These are phyloP conservation scores for Channa striata DNA, from an alignment of 2,797 vertebrate genomes.

Conservation along the genomic window DNA sequence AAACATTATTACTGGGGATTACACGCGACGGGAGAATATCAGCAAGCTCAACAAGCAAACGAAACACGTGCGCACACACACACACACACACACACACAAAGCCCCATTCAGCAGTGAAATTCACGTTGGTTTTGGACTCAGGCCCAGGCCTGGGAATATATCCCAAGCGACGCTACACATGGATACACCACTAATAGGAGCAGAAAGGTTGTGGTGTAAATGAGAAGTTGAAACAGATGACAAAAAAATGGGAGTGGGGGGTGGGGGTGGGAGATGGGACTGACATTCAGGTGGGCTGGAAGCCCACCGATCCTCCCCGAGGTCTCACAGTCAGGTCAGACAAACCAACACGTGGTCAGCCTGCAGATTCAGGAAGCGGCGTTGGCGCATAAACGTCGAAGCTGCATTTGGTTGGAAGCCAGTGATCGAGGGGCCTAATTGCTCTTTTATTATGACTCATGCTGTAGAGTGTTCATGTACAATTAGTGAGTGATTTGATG, in stretches of 20 bases:
- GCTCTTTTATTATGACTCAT: constrained; percentile 76
- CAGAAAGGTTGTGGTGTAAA: constrained; percentile 66
- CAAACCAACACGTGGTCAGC: constrained; percentile 45
- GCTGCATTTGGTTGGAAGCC: constrained; percentile 63
- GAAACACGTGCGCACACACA: neutral
- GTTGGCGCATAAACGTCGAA: constrained; percentile 51
- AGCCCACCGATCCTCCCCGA: constrained; percentile 59
- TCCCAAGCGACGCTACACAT: constrained; percentile 60
- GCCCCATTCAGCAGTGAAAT: constrained; percentile 44
- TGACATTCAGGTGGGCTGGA: constrained; percentile 62
- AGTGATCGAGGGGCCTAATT: constrained; percentile 71
- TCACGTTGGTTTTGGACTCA: constrained; percentile 47
- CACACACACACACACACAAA: constrained; percentile 5
- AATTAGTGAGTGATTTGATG: constrained; percentile 74
- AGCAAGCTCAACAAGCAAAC: constrained; percentile 45
- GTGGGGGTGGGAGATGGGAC: constrained; percentile 25
- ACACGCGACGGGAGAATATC: constrained; percentile 49
- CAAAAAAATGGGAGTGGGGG: constrained; percentile 32
- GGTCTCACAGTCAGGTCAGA: constrained; percentile 56
- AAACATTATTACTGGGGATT: constrained; percentile 64
- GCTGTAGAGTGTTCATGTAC: constrained; percentile 71
- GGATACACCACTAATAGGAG: constrained; percentile 66
- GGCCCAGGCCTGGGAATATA: constrained; percentile 53
- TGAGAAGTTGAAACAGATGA: constrained; percentile 58
- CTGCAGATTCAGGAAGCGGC: constrained; percentile 60